phyloP scores from a whole-genome alignment of 2,797 vertebrate species.

The Notolabrus celidotus region DNA sequence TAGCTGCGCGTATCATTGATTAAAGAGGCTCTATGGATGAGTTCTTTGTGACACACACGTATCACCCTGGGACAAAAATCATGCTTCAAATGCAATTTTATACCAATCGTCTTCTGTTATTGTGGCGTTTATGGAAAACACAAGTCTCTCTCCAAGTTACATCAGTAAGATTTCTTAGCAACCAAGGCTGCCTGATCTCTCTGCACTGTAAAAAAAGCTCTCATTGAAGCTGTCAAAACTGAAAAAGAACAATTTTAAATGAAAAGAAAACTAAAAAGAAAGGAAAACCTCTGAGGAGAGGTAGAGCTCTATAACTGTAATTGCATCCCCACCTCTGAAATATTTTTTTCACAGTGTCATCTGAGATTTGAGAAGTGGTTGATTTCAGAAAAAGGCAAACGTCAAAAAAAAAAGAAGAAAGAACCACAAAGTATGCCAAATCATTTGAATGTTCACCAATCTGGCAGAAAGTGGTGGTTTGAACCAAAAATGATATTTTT shows the following conservation, averaged over 20 bases:
- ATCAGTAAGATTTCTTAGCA: constrained; percentile 33
- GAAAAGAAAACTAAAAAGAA: not conserved
- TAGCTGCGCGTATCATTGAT: too few relatives aligned
- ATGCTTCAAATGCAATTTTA: not conserved
- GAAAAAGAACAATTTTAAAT: not conserved
- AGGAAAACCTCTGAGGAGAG: not conserved
- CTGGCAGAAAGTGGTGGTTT: not conserved
- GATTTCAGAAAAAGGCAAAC: not conserved
- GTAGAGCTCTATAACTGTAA: not conserved
- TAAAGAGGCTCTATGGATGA: too few relatives aligned
- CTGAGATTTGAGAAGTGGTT: not conserved
- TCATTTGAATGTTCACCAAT: not conserved
- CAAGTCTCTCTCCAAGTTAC: constrained; percentile 38
- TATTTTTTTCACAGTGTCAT: not conserved
- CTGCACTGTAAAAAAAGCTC: constrained; percentile 65
- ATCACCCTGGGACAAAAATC: not conserved
- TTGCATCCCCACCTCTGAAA: not conserved
- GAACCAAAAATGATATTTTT: too few relatives aligned
- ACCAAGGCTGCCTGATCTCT: constrained; percentile 32
- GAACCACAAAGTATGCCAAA: not conserved
- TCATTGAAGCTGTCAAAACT: not conserved
- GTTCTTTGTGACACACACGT: not conserved
- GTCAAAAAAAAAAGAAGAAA: not conserved
- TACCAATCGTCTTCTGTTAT: constrained; percentile 2
- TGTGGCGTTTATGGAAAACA: constrained; percentile 24